Conservation (phyloP, 2,113 vertebrate genomes). For the Leptobrachium leishanense region DNA sequence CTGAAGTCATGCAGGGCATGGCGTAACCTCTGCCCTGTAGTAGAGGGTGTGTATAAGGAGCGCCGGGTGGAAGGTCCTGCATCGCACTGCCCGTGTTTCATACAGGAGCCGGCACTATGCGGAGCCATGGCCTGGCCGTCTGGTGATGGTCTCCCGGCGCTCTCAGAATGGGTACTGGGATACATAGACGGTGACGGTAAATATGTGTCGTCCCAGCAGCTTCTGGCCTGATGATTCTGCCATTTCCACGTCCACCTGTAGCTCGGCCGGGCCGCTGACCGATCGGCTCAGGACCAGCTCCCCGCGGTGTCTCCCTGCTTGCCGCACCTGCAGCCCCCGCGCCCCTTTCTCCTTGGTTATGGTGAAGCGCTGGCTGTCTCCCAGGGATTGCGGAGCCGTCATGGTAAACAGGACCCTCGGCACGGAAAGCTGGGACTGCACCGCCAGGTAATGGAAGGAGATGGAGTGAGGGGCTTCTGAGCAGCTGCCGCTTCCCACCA, state of each 20-base stretch:
- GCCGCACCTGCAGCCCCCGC: conserved; percentile 67
- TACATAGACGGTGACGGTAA: conserved; percentile 78
- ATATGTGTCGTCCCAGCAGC: conserved; percentile 78
- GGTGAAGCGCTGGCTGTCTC: conserved; percentile 75
- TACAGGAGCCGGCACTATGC: too few species aligned
- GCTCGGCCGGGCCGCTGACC: conserved; percentile 64
- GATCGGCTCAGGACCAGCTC: conserved; percentile 79
- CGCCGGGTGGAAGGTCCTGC: too few species aligned
- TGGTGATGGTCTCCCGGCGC: background rate
- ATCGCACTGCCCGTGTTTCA: too few species aligned
- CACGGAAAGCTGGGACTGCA: conserved; percentile 75
- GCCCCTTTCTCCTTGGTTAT: conserved; percentile 58
- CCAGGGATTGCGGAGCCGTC: conserved; percentile 68
- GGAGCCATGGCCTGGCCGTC: too few species aligned
- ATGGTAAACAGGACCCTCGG: conserved; percentile 77
- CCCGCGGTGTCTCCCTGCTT: conserved; percentile 72
- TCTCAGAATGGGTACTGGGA: conserved; percentile 77
- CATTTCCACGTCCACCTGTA: conserved; percentile 88
- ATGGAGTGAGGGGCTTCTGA: conserved; percentile 72
- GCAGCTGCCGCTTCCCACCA: conserved; percentile 70
- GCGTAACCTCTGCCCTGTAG: background rate
- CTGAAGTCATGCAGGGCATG: too few species aligned
- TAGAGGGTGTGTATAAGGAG: too few species aligned
- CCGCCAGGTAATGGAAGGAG: conserved; percentile 79
- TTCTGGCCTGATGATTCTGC: conserved; percentile 73